Conservation (phyloP, 1,140 invertebrate genomes). For the Leptopilina clavipes region DNA sequence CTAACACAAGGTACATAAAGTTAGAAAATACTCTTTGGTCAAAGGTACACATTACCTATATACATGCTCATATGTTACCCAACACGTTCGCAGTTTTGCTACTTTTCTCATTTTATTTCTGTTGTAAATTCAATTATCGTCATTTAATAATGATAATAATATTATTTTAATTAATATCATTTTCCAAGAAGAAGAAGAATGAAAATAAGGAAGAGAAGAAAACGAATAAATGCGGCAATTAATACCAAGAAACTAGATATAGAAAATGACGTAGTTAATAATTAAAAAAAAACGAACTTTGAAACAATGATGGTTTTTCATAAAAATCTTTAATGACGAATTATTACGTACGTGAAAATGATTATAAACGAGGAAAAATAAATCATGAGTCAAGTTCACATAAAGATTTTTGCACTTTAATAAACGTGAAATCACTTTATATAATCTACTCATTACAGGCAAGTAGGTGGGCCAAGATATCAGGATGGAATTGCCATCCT, state of each 20-base stretch:
- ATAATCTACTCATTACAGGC: conserved; percentile 19
- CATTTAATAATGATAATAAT: neutral
- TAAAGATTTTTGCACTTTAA: conserved; percentile 18
- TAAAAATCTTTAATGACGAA: no score
- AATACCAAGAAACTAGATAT: no score
- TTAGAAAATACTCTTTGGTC: conserved; percentile 19
- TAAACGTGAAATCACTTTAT: neutral
- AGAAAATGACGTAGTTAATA: no score
- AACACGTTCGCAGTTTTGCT: conserved; percentile 19
- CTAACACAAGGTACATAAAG: conserved; percentile 31
- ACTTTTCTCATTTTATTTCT: conserved; percentile 3
- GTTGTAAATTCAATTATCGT: neutral
- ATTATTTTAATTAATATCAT: no score
- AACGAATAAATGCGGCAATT: no score
- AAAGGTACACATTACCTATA: neutral
- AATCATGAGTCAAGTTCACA: neutral
- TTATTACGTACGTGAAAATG: neutral
- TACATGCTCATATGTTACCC: neutral
- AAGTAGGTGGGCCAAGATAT: conserved; percentile 28
- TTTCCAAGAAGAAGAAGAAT: no score
- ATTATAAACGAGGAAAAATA: neutral
- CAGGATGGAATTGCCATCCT: neutral
- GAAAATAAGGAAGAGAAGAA: no score
- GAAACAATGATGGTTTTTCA: no score
- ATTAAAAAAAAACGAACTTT: no score